These are phyloP conservation scores for Rhombomys opimus DNA, from an alignment of 2,113 vertebrate species.

Conservation along the genomic window DNA sequence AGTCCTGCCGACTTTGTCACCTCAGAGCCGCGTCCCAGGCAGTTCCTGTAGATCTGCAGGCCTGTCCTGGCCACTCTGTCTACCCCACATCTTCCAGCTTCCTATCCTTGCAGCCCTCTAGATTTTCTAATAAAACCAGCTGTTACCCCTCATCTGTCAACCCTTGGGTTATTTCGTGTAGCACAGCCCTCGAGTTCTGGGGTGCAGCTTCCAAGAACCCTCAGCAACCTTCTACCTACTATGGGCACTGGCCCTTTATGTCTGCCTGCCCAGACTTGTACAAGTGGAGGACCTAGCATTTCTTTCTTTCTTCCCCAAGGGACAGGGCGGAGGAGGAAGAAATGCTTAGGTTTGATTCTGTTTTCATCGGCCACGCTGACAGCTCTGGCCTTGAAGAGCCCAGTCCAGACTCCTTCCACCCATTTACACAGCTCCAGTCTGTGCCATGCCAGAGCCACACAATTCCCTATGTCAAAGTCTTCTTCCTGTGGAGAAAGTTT, in stretches of 20 bases:
- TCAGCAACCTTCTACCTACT: background rate
- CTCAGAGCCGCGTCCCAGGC: background rate
- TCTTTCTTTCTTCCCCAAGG: background rate
- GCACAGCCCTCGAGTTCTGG: background rate
- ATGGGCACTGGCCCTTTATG: background rate
- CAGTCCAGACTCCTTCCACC: background rate
- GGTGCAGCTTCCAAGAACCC: background rate
- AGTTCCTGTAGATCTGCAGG: background rate
- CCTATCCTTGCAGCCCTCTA: conserved; percentile 21
- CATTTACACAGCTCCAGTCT: background rate
- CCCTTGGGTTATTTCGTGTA: background rate
- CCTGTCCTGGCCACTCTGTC: background rate
- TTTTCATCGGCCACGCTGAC: background rate
- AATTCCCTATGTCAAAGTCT: background rate
- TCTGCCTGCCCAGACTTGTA: background rate
- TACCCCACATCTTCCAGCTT: background rate
- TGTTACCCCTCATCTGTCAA: background rate
- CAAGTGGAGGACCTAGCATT: background rate
- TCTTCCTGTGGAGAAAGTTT: background rate
- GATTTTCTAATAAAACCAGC: conserved; percentile 71
- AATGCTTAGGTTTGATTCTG: conserved; percentile 24
- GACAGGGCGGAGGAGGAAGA: conserved; percentile 42
- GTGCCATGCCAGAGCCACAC: background rate
- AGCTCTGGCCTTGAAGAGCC: background rate
- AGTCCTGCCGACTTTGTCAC: background rate